Percentiles rank a stretch among this genome's conserved stretches.
phyloP scores from a whole-genome alignment of 2,888 invertebrate genomes.

The Myopa testacea region DNA sequence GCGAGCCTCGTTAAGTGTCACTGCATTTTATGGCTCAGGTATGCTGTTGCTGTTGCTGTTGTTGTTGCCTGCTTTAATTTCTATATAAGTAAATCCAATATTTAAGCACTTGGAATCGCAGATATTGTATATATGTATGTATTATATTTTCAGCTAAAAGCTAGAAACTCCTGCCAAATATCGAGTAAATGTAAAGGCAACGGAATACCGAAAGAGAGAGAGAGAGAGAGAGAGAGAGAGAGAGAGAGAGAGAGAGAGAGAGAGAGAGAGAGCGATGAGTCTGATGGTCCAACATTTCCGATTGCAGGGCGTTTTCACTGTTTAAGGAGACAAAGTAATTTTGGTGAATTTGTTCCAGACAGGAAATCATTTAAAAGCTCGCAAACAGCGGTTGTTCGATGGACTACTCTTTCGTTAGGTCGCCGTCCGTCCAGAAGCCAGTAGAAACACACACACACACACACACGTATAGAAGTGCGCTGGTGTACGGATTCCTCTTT shows the following conservation, averaged over 20 bases:
- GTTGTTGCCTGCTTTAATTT: conserved; percentile 4
- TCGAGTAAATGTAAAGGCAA: neutral
- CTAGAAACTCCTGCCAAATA: neutral
- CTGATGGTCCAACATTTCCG: too few species aligned
- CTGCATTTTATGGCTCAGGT: neutral
- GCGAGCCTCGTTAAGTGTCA: neutral
- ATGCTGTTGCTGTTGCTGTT: neutral
- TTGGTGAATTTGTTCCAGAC: neutral
- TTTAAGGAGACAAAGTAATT: neutral
- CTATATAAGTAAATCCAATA: neutral
- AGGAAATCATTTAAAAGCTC: conserved; percentile 16
- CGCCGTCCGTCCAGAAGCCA: neutral
- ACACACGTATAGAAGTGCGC: too few species aligned
- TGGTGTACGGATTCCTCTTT: neutral
- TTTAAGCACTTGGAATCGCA: neutral
- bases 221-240: too few species aligned
- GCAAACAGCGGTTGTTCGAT: conserved; percentile 10
- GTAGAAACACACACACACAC: neutral
- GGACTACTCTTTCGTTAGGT: neutral
- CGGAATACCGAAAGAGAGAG: neutral
- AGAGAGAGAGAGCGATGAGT: too few species aligned
- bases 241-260: too few species aligned
- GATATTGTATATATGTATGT: neutral
- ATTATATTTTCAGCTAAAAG: neutral
- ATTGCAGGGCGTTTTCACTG: too few species aligned